These are phyloP conservation scores for Rosalia funebris DNA, from an alignment of 2,888 invertebrate species.

Conservation along the genomic window DNA sequence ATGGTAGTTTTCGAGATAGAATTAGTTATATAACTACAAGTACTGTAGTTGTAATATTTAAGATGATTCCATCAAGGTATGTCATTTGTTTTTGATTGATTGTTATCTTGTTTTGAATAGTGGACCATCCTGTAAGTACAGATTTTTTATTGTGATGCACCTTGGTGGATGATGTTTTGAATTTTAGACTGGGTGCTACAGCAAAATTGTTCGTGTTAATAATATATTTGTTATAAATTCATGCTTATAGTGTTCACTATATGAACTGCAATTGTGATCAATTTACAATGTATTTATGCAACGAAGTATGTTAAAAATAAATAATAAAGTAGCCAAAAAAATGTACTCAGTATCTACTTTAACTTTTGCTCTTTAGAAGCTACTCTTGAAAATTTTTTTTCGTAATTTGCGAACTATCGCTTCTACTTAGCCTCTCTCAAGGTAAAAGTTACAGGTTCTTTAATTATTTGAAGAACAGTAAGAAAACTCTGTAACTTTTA, in stretches of 20 bases:
- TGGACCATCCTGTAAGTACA: constrained; percentile 48
- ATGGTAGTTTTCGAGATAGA: constrained; percentile 47
- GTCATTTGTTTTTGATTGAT: constrained; percentile 30
- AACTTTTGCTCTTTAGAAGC: constrained; percentile 48
- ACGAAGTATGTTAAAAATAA: constrained; percentile 53
- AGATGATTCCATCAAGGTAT: constrained; percentile 21
- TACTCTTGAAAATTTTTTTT: constrained; percentile 37
- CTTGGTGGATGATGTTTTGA: constrained; percentile 44
- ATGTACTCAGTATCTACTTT: constrained; percentile 46
- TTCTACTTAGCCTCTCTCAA: constrained; percentile 11
- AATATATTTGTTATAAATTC: constrained; percentile 54
- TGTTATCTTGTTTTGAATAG: constrained; percentile 40
- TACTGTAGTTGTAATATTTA: constrained; percentile 33
- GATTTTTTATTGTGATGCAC: constrained; percentile 43
- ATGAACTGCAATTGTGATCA: constrained; percentile 65
- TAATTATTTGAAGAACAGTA: constrained; percentile 15
- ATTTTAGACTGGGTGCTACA: constrained; percentile 61
- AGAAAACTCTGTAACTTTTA: constrained; percentile 25
- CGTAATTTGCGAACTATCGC: constrained; percentile 7
- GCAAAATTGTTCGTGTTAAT: constrained; percentile 60
- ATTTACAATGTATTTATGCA: constrained; percentile 60
- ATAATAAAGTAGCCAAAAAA: constrained; percentile 43
- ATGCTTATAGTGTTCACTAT: constrained; percentile 66
- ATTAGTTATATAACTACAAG: constrained; percentile 37
- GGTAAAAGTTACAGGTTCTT: constrained; percentile 24